A percentile compares a stretch with the other conserved stretches of the same genome.
phyloP scores from a whole-genome alignment of 2,113 vertebrate genomes.

The Marcusenius ussheri region DNA sequence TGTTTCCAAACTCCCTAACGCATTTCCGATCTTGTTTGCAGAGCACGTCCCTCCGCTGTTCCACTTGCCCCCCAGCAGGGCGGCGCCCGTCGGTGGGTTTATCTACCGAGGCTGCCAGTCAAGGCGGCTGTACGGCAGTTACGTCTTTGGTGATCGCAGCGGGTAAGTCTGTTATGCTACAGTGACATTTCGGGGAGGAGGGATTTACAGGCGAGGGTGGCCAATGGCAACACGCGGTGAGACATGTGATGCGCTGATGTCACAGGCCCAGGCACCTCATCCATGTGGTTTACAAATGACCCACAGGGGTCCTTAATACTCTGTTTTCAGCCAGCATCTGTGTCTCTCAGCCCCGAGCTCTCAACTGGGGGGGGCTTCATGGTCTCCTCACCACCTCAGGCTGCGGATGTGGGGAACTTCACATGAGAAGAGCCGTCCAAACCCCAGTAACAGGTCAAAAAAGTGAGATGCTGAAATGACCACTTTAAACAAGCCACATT shows the following conservation, averaged over 20 bases:
- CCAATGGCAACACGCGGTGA: background rate
- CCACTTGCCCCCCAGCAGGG: constrained; percentile 83
- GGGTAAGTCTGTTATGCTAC: constrained; percentile 64
- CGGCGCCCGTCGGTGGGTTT: constrained; percentile 84
- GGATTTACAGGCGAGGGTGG: background rate
- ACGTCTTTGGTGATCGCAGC: constrained; percentile 88
- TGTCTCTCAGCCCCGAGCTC: background rate
- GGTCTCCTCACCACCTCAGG: background rate
- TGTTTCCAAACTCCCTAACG: background rate
- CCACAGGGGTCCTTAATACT: background rate
- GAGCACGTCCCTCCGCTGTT: constrained; percentile 88
- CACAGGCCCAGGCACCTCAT: background rate
- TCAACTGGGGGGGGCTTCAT: background rate
- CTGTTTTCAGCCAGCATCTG: background rate
- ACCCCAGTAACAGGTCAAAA: background rate
- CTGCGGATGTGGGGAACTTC: background rate
- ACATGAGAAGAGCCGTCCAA: background rate
- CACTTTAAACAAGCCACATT: background rate
- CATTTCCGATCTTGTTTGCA: constrained; percentile 40
- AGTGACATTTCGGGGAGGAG: background rate
- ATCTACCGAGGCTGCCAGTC: constrained; percentile 96
- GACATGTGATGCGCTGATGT: background rate
- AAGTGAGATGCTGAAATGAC: background rate
- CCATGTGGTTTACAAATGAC: background rate
- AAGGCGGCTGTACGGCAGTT: constrained; percentile 85